These are phyloP conservation scores for Phaethon lepturus DNA, from an alignment of 2,113 vertebrate species.

Conservation along the genomic window DNA sequence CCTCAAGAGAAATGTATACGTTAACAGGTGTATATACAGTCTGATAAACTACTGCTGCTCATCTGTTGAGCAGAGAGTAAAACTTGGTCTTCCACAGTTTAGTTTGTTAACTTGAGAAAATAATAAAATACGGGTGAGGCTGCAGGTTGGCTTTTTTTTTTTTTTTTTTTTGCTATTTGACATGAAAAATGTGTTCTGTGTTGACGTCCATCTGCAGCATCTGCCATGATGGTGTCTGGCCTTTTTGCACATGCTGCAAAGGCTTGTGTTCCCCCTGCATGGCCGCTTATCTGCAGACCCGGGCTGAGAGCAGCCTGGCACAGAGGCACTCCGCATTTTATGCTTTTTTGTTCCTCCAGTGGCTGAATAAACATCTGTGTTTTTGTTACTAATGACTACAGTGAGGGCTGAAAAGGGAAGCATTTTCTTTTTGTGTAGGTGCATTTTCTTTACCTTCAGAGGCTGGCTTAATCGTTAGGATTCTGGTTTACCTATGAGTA, in stretches of 20 bases:
- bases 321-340: neutral
- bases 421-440: neutral
- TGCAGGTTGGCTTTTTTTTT: neutral
- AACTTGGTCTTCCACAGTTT: neutral
- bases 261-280: neutral
- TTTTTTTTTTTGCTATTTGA: neutral
- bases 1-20: neutral
- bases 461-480: neutral
- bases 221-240: neutral
- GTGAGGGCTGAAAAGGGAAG: neutral
- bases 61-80: neutral
- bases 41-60: neutral
- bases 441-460: neutral
- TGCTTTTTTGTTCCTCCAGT: neutral
- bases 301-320: neutral
- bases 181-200: neutral
- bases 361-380: neutral
- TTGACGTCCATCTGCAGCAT: neutral
- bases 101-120: neutral
- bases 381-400: neutral
- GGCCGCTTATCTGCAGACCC: neutral
- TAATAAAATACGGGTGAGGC: neutral
- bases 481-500: neutral
- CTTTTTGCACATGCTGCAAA: neutral
- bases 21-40: neutral